Conservation (phyloP, 2,797 vertebrate species). For the Myripristis murdjan region DNA sequence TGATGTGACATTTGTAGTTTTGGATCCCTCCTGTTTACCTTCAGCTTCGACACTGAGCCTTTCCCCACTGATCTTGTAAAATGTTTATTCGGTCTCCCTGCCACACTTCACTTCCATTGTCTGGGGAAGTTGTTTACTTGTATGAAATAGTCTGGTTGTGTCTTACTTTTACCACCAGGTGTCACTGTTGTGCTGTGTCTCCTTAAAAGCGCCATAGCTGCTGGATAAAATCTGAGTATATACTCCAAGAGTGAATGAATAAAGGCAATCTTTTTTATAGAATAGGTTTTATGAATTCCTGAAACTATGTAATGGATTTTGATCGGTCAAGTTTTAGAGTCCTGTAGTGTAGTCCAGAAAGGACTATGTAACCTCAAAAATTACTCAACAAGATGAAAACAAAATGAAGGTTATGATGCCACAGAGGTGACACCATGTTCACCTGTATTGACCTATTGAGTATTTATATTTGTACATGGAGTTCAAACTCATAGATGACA, state of each 20-base stretch:
- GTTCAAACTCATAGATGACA: no score
- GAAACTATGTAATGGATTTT: conserved; percentile 61
- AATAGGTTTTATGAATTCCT: conserved; percentile 57
- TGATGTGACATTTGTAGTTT: conserved; percentile 20
- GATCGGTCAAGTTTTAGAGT: conserved; percentile 17
- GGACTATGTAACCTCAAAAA: conserved; percentile 15
- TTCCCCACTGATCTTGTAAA: conserved; percentile 22
- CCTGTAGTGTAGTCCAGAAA: conserved; percentile 29
- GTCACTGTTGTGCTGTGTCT: conserved; percentile 72
- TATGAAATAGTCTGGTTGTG: not conserved
- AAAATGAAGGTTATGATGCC: conserved; percentile 1
- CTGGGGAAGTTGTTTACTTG: conserved; percentile 69
- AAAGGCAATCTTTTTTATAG: conserved; percentile 57
- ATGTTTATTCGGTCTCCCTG: conserved; percentile 29
- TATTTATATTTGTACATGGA: no score
- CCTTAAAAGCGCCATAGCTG: conserved; percentile 8
- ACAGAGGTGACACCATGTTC: conserved; percentile 1
- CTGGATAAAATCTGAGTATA: conserved; percentile 22
- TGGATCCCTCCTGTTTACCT: conserved; percentile 16
- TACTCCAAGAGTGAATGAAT: conserved; percentile 61
- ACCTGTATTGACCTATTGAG: not conserved
- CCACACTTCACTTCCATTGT: conserved; percentile 64
- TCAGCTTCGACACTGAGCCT: conserved; percentile 2
- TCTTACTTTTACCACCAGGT: conserved; percentile 63
- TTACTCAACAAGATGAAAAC: conserved; percentile 6